Percentiles rank a stretch among this genome's conserved stretches.
Conservation (phyloP, 2,888 invertebrate genomes). For the Drosophila acutilabella region DNA sequence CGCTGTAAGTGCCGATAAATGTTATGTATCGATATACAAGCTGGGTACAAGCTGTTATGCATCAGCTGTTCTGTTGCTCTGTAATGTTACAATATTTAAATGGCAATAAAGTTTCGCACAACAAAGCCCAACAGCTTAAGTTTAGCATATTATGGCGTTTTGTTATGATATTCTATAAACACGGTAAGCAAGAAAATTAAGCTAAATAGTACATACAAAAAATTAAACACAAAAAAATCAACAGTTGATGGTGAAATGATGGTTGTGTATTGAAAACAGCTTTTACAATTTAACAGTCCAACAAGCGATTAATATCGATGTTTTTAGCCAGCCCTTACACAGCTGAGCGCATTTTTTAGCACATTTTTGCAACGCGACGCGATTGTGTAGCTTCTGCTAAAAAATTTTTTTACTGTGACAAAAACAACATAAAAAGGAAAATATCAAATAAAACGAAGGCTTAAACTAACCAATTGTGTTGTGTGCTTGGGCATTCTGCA, state of each 20-base stretch:
- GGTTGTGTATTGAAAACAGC: too few relatives aligned
- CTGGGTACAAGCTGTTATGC: neutral
- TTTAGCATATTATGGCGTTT: too few relatives aligned
- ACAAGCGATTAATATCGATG: slow-evolving; percentile 38
- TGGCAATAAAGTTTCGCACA: neutral
- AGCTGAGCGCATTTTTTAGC: slow-evolving; percentile 72
- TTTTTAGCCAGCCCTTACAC: slow-evolving; percentile 30
- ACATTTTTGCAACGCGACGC: slow-evolving; percentile 66
- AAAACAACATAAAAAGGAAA: slow-evolving; percentile 55
- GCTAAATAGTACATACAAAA: too few relatives aligned
- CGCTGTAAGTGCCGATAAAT: neutral
- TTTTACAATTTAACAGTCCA: neutral
- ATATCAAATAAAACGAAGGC: slow-evolving; percentile 3
- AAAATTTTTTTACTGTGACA: slow-evolving; percentile 70
- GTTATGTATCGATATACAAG: neutral
- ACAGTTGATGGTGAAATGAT: too few relatives aligned
- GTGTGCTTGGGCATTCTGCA: slow-evolving; percentile 47
- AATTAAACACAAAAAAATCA: too few relatives aligned
- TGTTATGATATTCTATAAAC: too few relatives aligned
- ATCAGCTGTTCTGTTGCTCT: slow-evolving; percentile 6
- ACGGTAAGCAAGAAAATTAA: too few relatives aligned
- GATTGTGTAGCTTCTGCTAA: slow-evolving; percentile 71
- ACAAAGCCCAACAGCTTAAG: neutral
- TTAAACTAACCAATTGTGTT: slow-evolving; percentile 33
- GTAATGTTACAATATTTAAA: neutral